Conservation (phyloP, 2,888 invertebrate species). For the Agonum fuliginosum region DNA sequence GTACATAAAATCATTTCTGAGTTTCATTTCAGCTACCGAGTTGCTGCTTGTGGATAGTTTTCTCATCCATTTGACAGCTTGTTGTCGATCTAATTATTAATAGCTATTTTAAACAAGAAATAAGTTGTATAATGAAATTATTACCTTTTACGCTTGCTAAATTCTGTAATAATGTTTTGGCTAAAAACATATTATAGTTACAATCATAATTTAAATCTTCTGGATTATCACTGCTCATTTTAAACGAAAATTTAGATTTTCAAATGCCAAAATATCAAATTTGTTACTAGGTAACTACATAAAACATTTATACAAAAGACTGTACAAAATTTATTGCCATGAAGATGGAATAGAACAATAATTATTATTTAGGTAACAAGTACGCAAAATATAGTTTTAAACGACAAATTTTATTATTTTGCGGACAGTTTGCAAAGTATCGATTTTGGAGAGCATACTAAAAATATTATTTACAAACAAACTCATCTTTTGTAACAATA, state of each 20-base stretch:
- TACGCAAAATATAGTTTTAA: no score
- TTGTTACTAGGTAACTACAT: constrained; percentile 11
- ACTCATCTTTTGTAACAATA: no score
- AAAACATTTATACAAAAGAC: background rate
- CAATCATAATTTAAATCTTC: constrained; percentile 75
- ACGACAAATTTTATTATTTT: no score
- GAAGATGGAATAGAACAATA: no score
- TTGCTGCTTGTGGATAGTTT: constrained; percentile 72
- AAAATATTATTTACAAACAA: no score
- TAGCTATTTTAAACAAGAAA: no score
- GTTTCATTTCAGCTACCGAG: constrained; percentile 73
- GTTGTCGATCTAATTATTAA: constrained; percentile 71
- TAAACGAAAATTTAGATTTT: constrained; percentile 59
- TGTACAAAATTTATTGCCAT: no score
- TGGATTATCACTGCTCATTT: constrained; percentile 71
- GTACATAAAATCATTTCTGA: constrained; percentile 76
- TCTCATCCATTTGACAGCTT: constrained; percentile 74
- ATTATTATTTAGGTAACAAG: constrained; percentile 58
- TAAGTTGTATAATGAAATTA: background rate
- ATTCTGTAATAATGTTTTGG: constrained; percentile 73
- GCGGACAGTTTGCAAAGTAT: no score
- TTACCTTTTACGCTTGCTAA: constrained; percentile 68
- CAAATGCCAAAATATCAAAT: constrained; percentile 1
- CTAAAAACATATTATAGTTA: constrained; percentile 74
- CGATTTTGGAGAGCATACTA: no score